Percentiles rank a stretch among this genome's conserved stretches.
phyloP scores from a whole-genome alignment of 2,888 invertebrate species.

The Electrophaes corylata region DNA sequence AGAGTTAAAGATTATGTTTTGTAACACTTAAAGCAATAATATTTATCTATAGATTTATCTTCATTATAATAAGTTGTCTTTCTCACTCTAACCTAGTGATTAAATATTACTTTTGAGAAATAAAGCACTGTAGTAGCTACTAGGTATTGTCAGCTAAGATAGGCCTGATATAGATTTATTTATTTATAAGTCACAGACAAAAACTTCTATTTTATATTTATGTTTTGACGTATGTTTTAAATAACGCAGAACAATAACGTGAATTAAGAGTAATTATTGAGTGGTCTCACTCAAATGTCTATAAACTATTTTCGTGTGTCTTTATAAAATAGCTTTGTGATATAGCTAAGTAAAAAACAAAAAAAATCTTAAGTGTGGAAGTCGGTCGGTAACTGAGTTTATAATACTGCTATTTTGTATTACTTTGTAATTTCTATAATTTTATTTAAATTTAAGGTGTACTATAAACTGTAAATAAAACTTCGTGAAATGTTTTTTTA shows the following conservation, averaged over 20 bases:
- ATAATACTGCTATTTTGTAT: constrained; percentile 29
- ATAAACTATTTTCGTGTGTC: constrained; percentile 64
- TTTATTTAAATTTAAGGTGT: too few species aligned
- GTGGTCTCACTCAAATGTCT: constrained; percentile 50
- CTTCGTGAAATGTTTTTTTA: constrained; percentile 50
- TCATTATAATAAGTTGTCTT: constrained; percentile 13
- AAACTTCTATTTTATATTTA: constrained; percentile 15
- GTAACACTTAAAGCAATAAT: constrained; percentile 11
- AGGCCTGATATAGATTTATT: constrained; percentile 20
- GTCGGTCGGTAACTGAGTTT: constrained; percentile 38
- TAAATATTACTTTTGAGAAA: background rate
- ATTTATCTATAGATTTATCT: constrained; percentile 7
- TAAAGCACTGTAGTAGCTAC: constrained; percentile 17
- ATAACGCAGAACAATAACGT: constrained; percentile 38
- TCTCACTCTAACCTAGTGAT: constrained; percentile 13
- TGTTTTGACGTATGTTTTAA: constrained; percentile 23
- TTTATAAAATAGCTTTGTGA: constrained; percentile 72
- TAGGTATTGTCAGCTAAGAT: constrained; percentile 15
- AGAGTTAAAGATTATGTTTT: too few species aligned
- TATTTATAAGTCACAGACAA: constrained; percentile 23
- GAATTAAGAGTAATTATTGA: constrained; percentile 30
- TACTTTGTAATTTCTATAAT: constrained; percentile 21
- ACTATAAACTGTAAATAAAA: constrained; percentile 56
- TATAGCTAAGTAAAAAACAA: constrained; percentile 61
- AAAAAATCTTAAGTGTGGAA: constrained; percentile 44